phyloP scores from a whole-genome alignment of 2,888 invertebrate species.

The Cryptops parisi region DNA sequence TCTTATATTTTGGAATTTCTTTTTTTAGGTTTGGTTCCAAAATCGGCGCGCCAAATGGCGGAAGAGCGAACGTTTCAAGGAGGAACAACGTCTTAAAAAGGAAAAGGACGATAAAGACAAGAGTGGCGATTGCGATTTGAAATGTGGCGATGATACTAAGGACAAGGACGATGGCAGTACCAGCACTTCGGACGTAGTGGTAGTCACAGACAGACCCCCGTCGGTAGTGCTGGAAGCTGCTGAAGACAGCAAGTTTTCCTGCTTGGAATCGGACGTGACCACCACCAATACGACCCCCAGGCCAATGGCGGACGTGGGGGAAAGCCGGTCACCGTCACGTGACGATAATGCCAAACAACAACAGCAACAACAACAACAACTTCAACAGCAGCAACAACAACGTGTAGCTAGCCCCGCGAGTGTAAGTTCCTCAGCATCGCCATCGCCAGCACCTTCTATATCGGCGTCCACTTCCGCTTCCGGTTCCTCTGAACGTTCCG shows the following conservation, averaged over 20 bases:
- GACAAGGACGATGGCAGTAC: not conserved
- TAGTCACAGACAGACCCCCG: not conserved
- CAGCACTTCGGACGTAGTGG: not conserved
- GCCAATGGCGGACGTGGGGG: not conserved
- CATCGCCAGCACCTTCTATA: slow-evolving; percentile 7
- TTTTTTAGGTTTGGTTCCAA: slow-evolving; percentile 74
- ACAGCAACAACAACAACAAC: not conserved
- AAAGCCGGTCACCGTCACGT: not conserved
- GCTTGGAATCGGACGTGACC: not conserved
- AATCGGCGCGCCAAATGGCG: slow-evolving; percentile 85
- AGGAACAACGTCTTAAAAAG: slow-evolving; percentile 46
- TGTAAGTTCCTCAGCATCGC: slow-evolving; percentile 1
- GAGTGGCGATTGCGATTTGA: not conserved
- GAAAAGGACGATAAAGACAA: slow-evolving; percentile 13
- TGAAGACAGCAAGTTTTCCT: not conserved
- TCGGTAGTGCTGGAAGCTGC: not conserved
- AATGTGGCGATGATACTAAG: not conserved
- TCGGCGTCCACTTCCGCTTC: slow-evolving; percentile 7
- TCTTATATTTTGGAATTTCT: too few species aligned
- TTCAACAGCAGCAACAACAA: not conserved
- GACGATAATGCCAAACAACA: not conserved
- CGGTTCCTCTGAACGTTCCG: slow-evolving; percentile 8
- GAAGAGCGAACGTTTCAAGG: slow-evolving; percentile 79
- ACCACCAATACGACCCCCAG: not conserved
- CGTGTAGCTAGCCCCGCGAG: not conserved